phyloP scores from a whole-genome alignment of 2,113 vertebrate species.

The Oceanodroma tethys region DNA sequence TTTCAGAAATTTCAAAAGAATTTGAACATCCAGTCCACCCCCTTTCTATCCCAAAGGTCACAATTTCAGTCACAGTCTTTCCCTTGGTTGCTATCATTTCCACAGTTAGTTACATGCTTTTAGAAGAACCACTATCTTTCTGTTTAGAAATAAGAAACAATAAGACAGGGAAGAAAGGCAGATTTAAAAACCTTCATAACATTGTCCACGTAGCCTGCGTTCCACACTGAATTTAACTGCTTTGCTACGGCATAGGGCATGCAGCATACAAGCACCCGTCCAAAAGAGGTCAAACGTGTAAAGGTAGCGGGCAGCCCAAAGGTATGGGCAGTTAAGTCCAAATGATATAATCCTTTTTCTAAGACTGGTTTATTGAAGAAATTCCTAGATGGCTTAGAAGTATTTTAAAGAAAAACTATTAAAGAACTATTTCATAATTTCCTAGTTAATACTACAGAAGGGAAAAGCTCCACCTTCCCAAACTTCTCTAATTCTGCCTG shows the following conservation, averaged over 20 bases:
- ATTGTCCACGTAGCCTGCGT: not conserved
- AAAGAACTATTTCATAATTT: not conserved
- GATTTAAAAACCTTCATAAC: not conserved
- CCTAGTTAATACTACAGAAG: not conserved
- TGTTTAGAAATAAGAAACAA: not conserved
- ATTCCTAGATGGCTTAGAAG: not conserved
- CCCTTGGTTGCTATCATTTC: not conserved
- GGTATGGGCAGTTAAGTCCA: not conserved
- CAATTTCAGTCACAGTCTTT: not conserved
- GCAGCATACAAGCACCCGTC: not conserved
- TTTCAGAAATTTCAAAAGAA: not conserved
- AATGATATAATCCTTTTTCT: not conserved
- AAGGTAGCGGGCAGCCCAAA: not conserved
- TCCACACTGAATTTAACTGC: not conserved
- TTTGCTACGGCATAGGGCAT: not conserved
- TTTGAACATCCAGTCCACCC: not conserved
- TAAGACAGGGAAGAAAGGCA: not conserved
- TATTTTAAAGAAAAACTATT: not conserved
- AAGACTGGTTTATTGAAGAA: not conserved
- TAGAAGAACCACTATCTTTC: not conserved
- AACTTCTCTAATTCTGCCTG: not conserved
- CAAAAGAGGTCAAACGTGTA: not conserved
- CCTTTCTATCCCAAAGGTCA: not conserved
- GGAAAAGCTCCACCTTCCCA: not conserved
- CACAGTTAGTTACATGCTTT: not conserved